Base-by-base conservation (phyloP, 2,888 invertebrate genomes). In the Cerceris ruficornis region DNA sequence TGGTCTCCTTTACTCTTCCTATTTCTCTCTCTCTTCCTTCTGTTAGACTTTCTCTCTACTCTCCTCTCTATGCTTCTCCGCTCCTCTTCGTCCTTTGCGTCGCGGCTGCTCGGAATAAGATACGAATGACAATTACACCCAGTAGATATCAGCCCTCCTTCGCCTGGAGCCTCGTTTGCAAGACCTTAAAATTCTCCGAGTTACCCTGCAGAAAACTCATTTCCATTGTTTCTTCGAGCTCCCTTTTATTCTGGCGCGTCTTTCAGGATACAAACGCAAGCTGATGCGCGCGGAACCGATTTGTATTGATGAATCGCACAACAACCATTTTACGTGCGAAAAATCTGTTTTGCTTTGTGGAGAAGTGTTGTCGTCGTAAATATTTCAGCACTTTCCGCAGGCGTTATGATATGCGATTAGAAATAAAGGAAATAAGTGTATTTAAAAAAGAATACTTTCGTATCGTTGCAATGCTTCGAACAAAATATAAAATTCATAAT, bases 121-220 rank as follows among this genome's bases (percentile, higher is more conserved):
- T 83, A 87, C 88, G 90, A 90, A 90, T 90, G 89, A 90, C 89
- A 90, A 90, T 90, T 90, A 90, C 89, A 86, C 84, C 83, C 75
- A 70, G 79, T 76, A 75, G 81, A 77, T 85, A 85, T 79, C 83
- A 83, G 77, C 54, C 66, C 59, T 57, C 65, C 65, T 55, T 42
- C 74, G 80, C 69, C 80, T 42, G 50, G 68, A 71, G 69, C 66
- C 77, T 77, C 76, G 71, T 73, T 75, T 71, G 71, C 79, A 62
- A 70, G 74, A 81, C 79, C 72, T 81, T 87, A 79, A 85, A 81
- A 85, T 84, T 84, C 80, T 78, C 75, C 46, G 60, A 52, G 66
- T 70, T 41, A 61, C 69, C 70, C 69, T 14, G 52, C 52, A 58
- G 58, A 68, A 69, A 80, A 75, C 77, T 73, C 74, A 75, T 77